These are phyloP conservation scores for Nomada flava DNA, from an alignment of 2,888 invertebrate genomes.

Conservation along the genomic window DNA sequence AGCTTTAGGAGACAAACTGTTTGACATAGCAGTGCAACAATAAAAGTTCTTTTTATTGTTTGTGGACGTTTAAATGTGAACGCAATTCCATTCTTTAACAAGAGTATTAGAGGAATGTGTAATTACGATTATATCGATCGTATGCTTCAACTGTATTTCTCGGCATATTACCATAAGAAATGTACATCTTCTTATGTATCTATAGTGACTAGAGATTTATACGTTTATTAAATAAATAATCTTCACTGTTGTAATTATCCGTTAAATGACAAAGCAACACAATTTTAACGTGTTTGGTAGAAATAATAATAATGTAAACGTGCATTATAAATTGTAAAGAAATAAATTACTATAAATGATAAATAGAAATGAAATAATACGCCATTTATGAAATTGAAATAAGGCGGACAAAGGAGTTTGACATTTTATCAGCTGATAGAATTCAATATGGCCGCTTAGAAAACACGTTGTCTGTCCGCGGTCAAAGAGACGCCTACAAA, in stretches of 20 bases:
- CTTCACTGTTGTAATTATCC: background rate
- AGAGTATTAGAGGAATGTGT: too few relatives aligned
- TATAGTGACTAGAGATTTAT: constrained; percentile 7
- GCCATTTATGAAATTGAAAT: background rate
- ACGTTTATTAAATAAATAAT: constrained; percentile 43
- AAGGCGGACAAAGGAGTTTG: constrained; percentile 25
- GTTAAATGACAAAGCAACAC: background rate
- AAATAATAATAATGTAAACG: too few relatives aligned
- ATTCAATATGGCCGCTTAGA: constrained; percentile 65
- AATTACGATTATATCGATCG: background rate
- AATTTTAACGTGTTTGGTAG: background rate
- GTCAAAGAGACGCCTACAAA: constrained; percentile 53
- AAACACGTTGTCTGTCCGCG: constrained; percentile 39
- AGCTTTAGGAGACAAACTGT: constrained; percentile 85
- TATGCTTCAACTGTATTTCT: constrained; percentile 1
- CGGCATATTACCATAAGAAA: background rate
- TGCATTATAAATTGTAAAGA: too few relatives aligned
- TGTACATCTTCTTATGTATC: background rate
- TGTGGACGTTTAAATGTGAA: background rate
- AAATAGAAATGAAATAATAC: background rate
- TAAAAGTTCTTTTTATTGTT: background rate
- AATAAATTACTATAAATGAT: too few relatives aligned
- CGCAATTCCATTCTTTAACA: background rate
- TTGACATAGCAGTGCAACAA: constrained; percentile 56
- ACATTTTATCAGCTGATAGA: constrained; percentile 68